Conservation (phyloP, 2,888 invertebrate genomes). For the Nesidiocoris tenuis region DNA sequence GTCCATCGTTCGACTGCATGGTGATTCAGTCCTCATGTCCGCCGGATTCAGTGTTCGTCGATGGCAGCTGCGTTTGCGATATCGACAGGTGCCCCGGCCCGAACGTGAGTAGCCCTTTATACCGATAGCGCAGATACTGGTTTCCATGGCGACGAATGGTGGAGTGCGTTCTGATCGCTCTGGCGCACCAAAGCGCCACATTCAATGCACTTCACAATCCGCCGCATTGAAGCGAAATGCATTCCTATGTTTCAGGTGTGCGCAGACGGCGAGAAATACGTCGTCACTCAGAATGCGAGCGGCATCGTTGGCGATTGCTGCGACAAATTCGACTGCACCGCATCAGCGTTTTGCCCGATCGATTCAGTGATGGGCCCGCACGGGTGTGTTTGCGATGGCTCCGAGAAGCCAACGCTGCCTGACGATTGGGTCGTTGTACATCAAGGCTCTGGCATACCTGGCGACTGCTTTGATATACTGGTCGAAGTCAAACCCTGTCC, state of each 20-base stretch:
- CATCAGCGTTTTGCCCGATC: neutral
- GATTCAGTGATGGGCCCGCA: too few relatives aligned
- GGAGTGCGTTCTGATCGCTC: too few relatives aligned
- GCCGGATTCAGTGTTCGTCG: neutral
- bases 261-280: neutral
- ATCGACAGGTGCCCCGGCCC: neutral
- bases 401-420: neutral
- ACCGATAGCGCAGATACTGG: too few relatives aligned
- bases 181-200: too few relatives aligned
- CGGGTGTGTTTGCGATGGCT: neutral
- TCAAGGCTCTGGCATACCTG: neutral
- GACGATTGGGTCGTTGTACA: neutral
- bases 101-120: too few relatives aligned
- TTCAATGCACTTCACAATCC: too few relatives aligned
- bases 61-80: neutral
- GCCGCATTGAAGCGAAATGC: too few relatives aligned
- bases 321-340: neutral
- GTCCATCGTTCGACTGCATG: neutral
- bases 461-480: neutral
- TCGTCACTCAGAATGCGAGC: too few relatives aligned
- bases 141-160: too few relatives aligned
- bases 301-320: conserved; percentile 1
- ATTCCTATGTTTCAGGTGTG: conserved; percentile 3
- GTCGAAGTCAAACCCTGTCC: neutral
- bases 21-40: neutral